phyloP scores from a whole-genome alignment of 2,113 vertebrate species.

The Lasiurus borealis region DNA sequence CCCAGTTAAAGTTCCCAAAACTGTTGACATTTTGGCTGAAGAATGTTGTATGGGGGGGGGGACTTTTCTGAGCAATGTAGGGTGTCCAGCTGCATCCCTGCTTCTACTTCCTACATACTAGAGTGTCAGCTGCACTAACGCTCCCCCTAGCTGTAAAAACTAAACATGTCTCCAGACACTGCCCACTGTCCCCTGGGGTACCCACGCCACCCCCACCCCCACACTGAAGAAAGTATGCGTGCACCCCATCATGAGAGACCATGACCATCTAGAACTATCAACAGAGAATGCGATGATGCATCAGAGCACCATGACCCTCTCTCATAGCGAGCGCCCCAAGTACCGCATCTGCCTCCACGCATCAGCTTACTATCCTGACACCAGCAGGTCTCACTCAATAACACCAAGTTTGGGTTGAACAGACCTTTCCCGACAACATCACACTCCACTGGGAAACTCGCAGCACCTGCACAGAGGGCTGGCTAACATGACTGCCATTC shows the following conservation, averaged over 20 bases:
- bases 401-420: not conserved
- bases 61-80: fast-evolving
- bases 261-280: not conserved
- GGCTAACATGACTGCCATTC: not conserved
- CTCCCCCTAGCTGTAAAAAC: not conserved
- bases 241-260: not conserved
- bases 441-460: not conserved
- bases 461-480: not conserved
- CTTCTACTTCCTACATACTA: not conserved
- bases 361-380: too few relatives aligned
- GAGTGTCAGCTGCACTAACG: not conserved
- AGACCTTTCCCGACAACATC: not conserved
- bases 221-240: not conserved
- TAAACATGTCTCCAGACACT: not conserved
- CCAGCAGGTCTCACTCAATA: not conserved
- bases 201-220: too few relatives aligned
- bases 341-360: too few relatives aligned
- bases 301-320: not conserved
- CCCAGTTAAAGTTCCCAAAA: not conserved
- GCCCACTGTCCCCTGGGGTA: not conserved
- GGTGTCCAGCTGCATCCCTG: not conserved
- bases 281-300: not conserved
- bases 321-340: not conserved
- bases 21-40: not conserved
- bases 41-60: too few relatives aligned